phyloP scores from a whole-genome alignment of 2,888 invertebrate genomes.

The Dolomedes plantarius region DNA sequence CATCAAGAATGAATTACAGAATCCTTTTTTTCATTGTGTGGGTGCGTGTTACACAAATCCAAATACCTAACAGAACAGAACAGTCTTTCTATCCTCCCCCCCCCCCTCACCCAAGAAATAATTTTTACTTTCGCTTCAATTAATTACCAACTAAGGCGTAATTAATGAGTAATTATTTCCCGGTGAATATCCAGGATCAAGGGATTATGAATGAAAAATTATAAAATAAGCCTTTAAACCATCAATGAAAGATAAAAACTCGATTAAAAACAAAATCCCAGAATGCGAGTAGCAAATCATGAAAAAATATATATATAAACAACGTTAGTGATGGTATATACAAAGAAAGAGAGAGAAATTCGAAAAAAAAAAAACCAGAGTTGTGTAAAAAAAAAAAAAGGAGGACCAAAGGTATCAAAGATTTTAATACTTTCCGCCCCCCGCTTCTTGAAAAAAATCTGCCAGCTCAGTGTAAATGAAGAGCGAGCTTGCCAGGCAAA shows the following conservation, averaged over 20 bases:
- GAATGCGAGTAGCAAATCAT: slow-evolving; percentile 6
- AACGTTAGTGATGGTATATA: not conserved
- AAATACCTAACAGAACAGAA: not conserved
- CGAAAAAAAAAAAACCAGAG: slow-evolving; percentile 45
- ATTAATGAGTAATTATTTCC: slow-evolving; percentile 69
- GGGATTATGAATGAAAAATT: slow-evolving; percentile 43
- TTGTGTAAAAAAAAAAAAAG: slow-evolving; percentile 14
- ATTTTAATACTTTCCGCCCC: not conserved
- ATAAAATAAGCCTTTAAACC: slow-evolving; percentile 48
- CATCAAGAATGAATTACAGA: not conserved
- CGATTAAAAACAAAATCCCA: not conserved
- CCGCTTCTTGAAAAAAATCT: not conserved
- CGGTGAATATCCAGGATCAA: slow-evolving; percentile 36
- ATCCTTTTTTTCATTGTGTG: not conserved
- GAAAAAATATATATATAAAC: slow-evolving; percentile 11
- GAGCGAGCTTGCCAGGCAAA: not conserved
- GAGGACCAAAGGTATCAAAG: not conserved
- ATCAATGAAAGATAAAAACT: slow-evolving; percentile 48
- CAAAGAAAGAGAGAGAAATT: slow-evolving; percentile 2
- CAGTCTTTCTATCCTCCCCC: not conserved
- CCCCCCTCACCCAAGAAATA: not conserved
- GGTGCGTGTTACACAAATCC: too few species aligned
- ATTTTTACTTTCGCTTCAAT: slow-evolving; percentile 46
- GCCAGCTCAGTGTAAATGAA: not conserved
- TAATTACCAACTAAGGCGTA: slow-evolving; percentile 50